These are phyloP conservation scores for Mola mola DNA, from an alignment of 2,113 vertebrate species.

Conservation along the genomic window DNA sequence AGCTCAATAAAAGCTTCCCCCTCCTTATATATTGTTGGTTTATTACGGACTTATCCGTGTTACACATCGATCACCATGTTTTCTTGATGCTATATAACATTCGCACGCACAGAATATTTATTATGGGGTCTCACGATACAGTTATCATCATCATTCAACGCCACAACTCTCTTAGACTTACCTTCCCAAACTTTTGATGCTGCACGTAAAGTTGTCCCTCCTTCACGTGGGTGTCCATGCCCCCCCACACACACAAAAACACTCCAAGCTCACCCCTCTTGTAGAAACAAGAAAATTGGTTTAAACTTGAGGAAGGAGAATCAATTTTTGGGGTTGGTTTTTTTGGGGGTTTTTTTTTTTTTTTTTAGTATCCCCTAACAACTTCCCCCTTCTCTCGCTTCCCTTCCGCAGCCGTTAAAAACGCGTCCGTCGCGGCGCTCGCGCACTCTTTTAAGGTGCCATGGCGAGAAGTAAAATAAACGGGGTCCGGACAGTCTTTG, in stretches of 20 bases:
- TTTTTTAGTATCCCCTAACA: conserved; percentile 17
- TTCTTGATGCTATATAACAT: no score
- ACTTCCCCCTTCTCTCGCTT: conserved; percentile 71
- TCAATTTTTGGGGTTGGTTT: conserved; percentile 47
- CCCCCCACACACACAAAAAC: conserved; percentile 16
- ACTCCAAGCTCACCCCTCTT: conserved; percentile 7
- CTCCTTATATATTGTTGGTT: background rate
- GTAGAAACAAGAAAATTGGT: conserved; percentile 2
- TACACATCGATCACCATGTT: no score
- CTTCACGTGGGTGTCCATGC: conserved; percentile 83
- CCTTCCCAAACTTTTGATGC: conserved; percentile 86
- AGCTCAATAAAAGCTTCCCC: no score
- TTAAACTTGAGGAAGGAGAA: conserved; percentile 52
- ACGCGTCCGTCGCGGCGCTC: background rate
- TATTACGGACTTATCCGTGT: background rate
- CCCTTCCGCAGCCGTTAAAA: conserved; percentile 47
- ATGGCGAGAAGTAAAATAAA: conserved; percentile 10
- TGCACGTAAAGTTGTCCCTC: conserved; percentile 85
- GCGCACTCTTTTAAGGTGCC: conserved; percentile 6
- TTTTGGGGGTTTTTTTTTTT: conserved; percentile 13
- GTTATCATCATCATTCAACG: background rate
- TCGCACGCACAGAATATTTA: no score
- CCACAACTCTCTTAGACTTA: conserved; percentile 41
- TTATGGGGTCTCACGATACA: no score
- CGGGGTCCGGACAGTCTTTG: background rate